Evolutionary conservation across 1,140 invertebrate genomes (phyloP).

Genomic region (Brachionus plicatilis): DNA sequence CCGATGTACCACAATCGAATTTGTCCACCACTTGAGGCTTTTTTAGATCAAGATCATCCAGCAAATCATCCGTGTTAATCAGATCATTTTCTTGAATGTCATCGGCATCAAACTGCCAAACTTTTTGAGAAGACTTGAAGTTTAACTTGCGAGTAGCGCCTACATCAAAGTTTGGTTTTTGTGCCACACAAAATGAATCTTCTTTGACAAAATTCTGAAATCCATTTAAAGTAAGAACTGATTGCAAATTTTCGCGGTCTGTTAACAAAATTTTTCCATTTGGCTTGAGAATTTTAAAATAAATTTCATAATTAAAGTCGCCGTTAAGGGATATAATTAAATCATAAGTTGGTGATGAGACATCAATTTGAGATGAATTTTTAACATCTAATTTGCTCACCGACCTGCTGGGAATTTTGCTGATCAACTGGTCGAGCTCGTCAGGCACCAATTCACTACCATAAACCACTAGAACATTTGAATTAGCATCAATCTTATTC

Average conservation of each 20-base stretch:
- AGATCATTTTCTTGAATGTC: conserved; percentile 64
- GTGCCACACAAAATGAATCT: conserved; percentile 5
- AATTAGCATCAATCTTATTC: neutral
- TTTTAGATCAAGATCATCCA: conserved; percentile 80
- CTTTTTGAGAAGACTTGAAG: conserved; percentile 1
- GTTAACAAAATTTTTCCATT: neutral
- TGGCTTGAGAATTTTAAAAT: conserved; percentile 34
- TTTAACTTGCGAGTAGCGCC: neutral
- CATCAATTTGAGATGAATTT: neutral
- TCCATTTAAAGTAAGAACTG: neutral
- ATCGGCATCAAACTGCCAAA: conserved; percentile 22
- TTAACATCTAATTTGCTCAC: neutral
- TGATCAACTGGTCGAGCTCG: neutral
- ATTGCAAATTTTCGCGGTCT: neutral
- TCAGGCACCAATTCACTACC: neutral
- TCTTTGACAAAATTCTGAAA: neutral
- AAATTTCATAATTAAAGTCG: conserved; percentile 7
- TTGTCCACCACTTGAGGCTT: conserved; percentile 67
- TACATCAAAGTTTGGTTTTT: conserved; percentile 36
- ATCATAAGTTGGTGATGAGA: neutral
- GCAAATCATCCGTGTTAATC: conserved; percentile 76
- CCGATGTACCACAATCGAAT: conserved; percentile 49
- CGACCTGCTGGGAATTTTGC: neutral
- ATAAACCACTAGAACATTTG: neutral
- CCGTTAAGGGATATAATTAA: conserved; percentile 1